Evolutionary conservation across 2,797 vertebrate genomes (phyloP), one percentile per base, ranked within the genome.

Genomic region (Hemitrygon akajei): DNA sequence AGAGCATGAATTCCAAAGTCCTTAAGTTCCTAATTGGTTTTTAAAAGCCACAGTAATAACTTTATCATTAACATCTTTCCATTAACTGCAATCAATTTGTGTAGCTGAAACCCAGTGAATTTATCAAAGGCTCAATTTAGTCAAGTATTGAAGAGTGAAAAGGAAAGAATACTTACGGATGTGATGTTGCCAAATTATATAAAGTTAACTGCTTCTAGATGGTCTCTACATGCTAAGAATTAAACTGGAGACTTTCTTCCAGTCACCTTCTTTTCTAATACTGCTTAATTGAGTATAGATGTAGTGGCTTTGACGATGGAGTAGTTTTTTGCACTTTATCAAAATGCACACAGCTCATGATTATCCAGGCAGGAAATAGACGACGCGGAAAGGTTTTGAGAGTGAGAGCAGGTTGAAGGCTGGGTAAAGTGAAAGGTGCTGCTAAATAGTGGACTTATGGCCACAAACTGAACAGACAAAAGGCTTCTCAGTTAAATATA

Each of bases 51-150:
- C 84, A 87, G 58, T 34, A 34, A 63, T 87, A 87, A 87, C 63
- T 87, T 30, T 87, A 87, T 87, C 84, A 66, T 87, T 87, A 87
- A 87, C 60, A 66, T 66, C 84, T 66, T 87, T 63, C 84, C 84
- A 87, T 87, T 87, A 87, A 87, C 58, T 7, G 30, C 84, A 30
- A 87, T 87, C 84, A 87, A 34, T 87, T 34, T 30, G 84, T 25
- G 30, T 87, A 63, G 84, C 30, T 87, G 84, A 87, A 63, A 34
- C n/a, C 60, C 84, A 66, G 84, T 66, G 30, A 87, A 66, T 87
- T 87, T 60, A 87, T 66, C 84, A 47, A 47, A 47, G 47, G 47
- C 47, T 47, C 47, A 60, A 34, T 66, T 87, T 87, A 34, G 30
- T 87, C 58, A 87, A 66, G 84, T 63, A 20, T 66, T 66, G 6